Evolutionary conservation across 2,113 vertebrate species (phyloP).

Genomic region (Urocynchramus pylzowi): DNA sequence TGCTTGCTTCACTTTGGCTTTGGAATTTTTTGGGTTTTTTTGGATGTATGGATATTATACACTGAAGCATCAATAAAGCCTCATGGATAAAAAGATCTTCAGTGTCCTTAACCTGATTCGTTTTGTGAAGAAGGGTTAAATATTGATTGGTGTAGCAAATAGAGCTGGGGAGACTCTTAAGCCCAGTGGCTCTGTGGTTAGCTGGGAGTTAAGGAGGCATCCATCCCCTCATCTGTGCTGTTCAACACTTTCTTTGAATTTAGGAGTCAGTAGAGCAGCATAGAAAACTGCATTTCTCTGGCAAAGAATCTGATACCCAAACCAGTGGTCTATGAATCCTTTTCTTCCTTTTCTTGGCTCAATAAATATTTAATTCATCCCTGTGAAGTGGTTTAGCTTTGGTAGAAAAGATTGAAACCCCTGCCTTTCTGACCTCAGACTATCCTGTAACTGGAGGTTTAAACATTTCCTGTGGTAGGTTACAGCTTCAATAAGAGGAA

Average conservation of each 20-base stretch:
- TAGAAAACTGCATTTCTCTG: not conserved
- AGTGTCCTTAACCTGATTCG: not conserved
- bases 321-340: not conserved
- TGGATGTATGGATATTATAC: not conserved
- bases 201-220: not conserved
- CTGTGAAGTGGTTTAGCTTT: not conserved
- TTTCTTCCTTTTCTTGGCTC: not conserved
- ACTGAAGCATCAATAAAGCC: not conserved
- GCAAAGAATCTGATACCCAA: not conserved
- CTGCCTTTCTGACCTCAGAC: not conserved
- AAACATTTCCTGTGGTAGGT: not conserved
- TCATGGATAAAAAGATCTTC: not conserved
- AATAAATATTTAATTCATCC: not conserved
- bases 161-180: not conserved
- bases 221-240: not conserved
- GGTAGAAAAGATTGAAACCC: not conserved
- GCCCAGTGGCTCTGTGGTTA: not conserved
- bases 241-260: not conserved
- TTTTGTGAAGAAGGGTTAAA: not conserved
- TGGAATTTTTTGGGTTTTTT: not conserved
- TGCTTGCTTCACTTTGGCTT: not conserved
- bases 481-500: not conserved
- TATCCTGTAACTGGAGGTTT: not conserved
- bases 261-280: not conserved
- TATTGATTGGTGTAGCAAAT: not conserved